Conservation (phyloP, 2,888 invertebrate genomes). For the Trimorus sp. region DNA sequence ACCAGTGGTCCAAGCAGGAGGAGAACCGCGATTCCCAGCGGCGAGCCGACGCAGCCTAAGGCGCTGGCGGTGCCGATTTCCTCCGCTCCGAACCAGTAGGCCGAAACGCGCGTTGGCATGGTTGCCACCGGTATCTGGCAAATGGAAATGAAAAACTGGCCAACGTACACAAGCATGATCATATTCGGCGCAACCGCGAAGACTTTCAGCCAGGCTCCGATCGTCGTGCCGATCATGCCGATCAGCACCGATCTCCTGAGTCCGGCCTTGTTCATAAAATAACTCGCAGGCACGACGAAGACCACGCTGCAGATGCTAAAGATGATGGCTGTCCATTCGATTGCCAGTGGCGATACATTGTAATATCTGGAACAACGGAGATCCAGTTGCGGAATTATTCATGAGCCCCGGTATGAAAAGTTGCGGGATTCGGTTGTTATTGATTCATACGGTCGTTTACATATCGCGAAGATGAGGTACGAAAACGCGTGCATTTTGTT, state of each 20-base stretch:
- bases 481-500: too few species aligned
- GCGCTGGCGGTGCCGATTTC: constrained; percentile 65
- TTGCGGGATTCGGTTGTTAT: not conserved
- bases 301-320: constrained; percentile 50
- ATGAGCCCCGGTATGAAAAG: not conserved
- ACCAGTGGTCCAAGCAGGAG: constrained; percentile 58
- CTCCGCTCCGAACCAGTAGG: constrained; percentile 66
- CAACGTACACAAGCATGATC: constrained; percentile 50
- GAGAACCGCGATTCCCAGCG: constrained; percentile 61
- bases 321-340: constrained; percentile 62
- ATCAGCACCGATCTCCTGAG: constrained; percentile 54
- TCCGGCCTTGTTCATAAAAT: constrained; percentile 56
- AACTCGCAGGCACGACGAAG: constrained; percentile 55
- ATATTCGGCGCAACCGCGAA: constrained; percentile 52
- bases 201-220: constrained; percentile 67
- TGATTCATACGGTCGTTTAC: not conserved
- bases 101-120: constrained; percentile 65
- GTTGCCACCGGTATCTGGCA: constrained; percentile 61
- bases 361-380: constrained; percentile 57
- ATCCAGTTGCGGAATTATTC: constrained; percentile 4
- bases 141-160: constrained; percentile 60
- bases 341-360: constrained; percentile 49
- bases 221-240: constrained; percentile 58
- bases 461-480: too few species aligned
- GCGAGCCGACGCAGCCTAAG: constrained; percentile 55